phyloP scores from a whole-genome alignment of 2,888 invertebrate genomes.

The Luperina nickerlii region DNA sequence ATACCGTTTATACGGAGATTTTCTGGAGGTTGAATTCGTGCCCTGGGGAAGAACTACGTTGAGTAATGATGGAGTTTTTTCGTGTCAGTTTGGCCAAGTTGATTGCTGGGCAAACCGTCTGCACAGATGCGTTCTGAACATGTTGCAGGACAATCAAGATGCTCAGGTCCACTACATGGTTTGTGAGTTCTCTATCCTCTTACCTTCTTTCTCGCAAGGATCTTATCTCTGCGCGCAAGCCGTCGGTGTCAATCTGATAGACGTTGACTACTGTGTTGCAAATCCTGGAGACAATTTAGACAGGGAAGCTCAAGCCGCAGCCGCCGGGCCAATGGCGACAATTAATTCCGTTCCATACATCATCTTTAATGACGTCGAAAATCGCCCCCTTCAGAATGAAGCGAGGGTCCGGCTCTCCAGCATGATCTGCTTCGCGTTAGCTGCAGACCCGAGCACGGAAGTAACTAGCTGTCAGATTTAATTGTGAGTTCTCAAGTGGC shows the following conservation, averaged over 20 bases:
- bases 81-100: constrained; percentile 77
- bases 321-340: constrained; percentile 69
- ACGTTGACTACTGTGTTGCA: constrained; percentile 79
- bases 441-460: constrained; percentile 75
- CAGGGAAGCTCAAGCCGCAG: constrained; percentile 71
- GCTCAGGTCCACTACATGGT: constrained; percentile 82
- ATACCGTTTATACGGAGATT: constrained; percentile 76
- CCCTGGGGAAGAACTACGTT: constrained; percentile 85
- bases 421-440: constrained; percentile 81
- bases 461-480: constrained; percentile 73
- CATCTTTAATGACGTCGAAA: constrained; percentile 76
- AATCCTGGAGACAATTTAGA: constrained; percentile 77
- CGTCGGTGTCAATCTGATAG: constrained; percentile 76
- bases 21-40: constrained; percentile 82
- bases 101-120: constrained; percentile 86
- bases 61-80: constrained; percentile 69
- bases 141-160: constrained; percentile 75
- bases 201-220: constrained; percentile 71
- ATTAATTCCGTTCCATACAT: constrained; percentile 81
- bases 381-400: constrained; percentile 66
- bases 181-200: constrained; percentile 81
- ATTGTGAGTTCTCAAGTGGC: constrained; percentile 16
- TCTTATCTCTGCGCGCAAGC: constrained; percentile 78
- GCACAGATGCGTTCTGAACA: constrained; percentile 81
- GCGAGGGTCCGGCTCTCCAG: constrained; percentile 71